These are phyloP conservation scores for Danio tinwini DNA, from an alignment of 2,797 vertebrate genomes.

Conservation along the genomic window DNA sequence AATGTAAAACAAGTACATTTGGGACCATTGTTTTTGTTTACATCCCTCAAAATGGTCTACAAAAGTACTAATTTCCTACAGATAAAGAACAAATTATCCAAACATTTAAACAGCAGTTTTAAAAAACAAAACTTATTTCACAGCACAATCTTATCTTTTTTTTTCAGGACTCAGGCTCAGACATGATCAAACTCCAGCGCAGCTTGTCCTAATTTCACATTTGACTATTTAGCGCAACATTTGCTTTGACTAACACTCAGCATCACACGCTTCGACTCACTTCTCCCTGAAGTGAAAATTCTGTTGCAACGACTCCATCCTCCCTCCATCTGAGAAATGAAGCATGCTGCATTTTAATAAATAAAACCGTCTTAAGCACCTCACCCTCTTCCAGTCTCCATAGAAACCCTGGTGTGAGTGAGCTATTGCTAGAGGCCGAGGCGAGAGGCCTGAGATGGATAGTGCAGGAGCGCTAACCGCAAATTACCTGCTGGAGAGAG, in stretches of 20 bases:
- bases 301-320: constrained; percentile 41
- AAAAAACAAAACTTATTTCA: too few species aligned
- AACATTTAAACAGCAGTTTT: too few species aligned
- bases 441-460: constrained; percentile 53
- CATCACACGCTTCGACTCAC: constrained; percentile 18
- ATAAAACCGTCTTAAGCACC: constrained; percentile 55
- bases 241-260: constrained; percentile 36
- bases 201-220: constrained; percentile 7
- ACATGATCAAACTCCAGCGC: not conserved
- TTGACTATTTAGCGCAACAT: constrained; percentile 8
- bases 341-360: constrained; percentile 55
- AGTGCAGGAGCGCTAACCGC: constrained; percentile 40
- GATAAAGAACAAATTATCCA: too few species aligned
- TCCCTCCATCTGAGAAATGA: constrained; percentile 35
- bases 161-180: not conserved
- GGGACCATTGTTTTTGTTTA: too few species aligned
- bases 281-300: constrained; percentile 30
- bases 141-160: not conserved
- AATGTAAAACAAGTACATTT: too few species aligned
- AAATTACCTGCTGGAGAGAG: constrained; percentile 55
- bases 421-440: constrained; percentile 52
- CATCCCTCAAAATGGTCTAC: too few species aligned
- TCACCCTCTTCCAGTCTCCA: constrained; percentile 58
- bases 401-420: constrained; percentile 58
- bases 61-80: too few species aligned